phyloP scores from a whole-genome alignment of 2,888 invertebrate genomes.

The Nymphalis urticae region DNA sequence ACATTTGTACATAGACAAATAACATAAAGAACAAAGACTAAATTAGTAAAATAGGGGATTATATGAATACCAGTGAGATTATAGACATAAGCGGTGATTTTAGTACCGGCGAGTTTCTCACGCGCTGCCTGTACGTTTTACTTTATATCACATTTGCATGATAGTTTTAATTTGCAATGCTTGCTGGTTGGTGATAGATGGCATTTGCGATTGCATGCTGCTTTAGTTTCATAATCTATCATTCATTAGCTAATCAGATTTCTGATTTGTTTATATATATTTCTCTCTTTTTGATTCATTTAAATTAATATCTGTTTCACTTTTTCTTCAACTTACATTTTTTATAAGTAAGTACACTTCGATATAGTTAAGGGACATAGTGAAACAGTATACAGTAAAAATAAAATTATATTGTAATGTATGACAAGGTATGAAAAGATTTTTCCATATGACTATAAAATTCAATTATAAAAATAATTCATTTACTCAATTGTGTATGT shows the following conservation, averaged over 20 bases:
- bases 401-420: too few relatives aligned
- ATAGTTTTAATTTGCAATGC: constrained; percentile 47
- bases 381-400: too few relatives aligned
- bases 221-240: constrained; percentile 2
- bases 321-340: background rate
- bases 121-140: constrained; percentile 73
- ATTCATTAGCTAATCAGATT: background rate
- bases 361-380: too few relatives aligned
- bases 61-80: constrained; percentile 80
- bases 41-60: constrained; percentile 76
- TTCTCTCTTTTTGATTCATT: background rate
- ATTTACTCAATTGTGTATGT: background rate
- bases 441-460: too few relatives aligned
- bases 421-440: too few relatives aligned
- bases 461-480: too few relatives aligned
- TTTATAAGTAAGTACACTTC: background rate
- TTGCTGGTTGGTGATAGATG: constrained; percentile 32
- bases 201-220: constrained; percentile 26
- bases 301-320: background rate
- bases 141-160: constrained; percentile 65
- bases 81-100: constrained; percentile 79
- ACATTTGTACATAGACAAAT: constrained; percentile 72
- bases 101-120: constrained; percentile 75
- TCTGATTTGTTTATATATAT: background rate
- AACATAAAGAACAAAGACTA: constrained; percentile 79